Percentiles rank a stretch among this genome's conserved stretches.
phyloP scores from a whole-genome alignment of 2,113 vertebrate genomes.

The Micronycteris hirsuta region DNA sequence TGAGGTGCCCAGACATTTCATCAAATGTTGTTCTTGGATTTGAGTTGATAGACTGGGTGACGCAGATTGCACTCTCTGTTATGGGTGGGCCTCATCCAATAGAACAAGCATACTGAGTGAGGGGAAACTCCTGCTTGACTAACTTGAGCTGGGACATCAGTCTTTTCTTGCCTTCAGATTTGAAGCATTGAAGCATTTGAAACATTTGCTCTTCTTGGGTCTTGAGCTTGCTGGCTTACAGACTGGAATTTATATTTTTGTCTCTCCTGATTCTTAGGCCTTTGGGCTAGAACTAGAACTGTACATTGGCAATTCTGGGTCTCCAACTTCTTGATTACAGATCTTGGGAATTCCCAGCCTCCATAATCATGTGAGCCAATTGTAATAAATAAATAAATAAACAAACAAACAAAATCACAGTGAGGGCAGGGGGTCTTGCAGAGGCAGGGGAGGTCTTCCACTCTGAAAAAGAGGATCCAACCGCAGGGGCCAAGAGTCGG shows the following conservation, averaged over 20 bases:
- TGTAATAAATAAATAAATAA: background rate
- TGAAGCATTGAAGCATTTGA: too few species aligned
- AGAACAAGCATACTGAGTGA: background rate
- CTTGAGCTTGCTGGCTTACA: background rate
- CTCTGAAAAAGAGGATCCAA: background rate
- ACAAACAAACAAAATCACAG: background rate
- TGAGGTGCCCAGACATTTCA: background rate
- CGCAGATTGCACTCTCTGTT: background rate
- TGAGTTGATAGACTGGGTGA: background rate
- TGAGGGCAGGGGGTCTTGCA: background rate
- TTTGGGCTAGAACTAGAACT: background rate
- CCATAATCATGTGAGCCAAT: background rate
- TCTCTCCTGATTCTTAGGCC: background rate
- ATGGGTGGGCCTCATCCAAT: background rate
- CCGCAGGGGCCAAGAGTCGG: background rate
- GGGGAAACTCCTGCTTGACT: background rate
- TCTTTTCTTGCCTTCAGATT: background rate
- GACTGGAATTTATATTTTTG: background rate
- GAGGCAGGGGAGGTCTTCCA: background rate
- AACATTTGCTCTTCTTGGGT: background rate
- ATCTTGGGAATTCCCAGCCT: background rate
- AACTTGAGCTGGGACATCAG: background rate
- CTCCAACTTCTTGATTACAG: background rate
- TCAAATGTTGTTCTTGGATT: background rate
- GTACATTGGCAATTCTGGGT: background rate